Conservation (phyloP, 2,888 invertebrate genomes). For the Cloeon dipterum region DNA sequence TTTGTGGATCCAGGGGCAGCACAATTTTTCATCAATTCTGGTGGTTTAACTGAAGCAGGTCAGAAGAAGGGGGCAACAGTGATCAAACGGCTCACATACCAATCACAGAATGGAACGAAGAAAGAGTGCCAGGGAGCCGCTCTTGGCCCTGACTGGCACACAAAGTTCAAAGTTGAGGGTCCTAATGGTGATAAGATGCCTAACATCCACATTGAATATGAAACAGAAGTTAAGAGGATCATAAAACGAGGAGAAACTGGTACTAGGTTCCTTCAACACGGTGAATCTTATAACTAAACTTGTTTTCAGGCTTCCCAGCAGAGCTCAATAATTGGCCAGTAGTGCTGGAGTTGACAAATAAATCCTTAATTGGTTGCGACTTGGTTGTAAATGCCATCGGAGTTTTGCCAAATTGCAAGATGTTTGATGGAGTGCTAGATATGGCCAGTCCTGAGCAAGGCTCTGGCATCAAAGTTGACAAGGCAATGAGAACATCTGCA, state of each 20-base stretch:
- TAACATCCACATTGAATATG: constrained; percentile 20
- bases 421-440: constrained; percentile 21
- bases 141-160: constrained; percentile 92
- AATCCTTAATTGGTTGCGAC: constrained; percentile 52
- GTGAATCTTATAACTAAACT: no score
- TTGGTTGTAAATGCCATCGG: constrained; percentile 91
- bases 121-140: constrained; percentile 49
- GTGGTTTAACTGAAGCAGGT: constrained; percentile 2
- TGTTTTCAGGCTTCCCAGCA: not conserved
- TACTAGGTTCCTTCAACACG: no score
- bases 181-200: constrained; percentile 17
- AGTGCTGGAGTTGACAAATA: constrained; percentile 48
- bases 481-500: constrained; percentile 60
- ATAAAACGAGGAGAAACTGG: constrained; percentile 10
- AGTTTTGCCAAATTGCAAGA: constrained; percentile 45
- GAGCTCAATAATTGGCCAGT: constrained; percentile 31
- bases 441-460: constrained; percentile 29
- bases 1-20: constrained; percentile 94
- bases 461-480: constrained; percentile 58
- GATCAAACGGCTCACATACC: constrained; percentile 41
- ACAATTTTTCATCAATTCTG: constrained; percentile 54
- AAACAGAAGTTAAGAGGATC: not conserved
- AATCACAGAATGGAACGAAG: constrained; percentile 23
- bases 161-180: constrained; percentile 35
- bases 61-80: constrained; percentile 5